A percentile compares a stretch with the other conserved stretches of the same genome.
Evolutionary conservation across 30 jellyfish, hydroid and myxozoan species (phyloP).

Genomic region (Chrysaora quinquecirrha): DNA sequence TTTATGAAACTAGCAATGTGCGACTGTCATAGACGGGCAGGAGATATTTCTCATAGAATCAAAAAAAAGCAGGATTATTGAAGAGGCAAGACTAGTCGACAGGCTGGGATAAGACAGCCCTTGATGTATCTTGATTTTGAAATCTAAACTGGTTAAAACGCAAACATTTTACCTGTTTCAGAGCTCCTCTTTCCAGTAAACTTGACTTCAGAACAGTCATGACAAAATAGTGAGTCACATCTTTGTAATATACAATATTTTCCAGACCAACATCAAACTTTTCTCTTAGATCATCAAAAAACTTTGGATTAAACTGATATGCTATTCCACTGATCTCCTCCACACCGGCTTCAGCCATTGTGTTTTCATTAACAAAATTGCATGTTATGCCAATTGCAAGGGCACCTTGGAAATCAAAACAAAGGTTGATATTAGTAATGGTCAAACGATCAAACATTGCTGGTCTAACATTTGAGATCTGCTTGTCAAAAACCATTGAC

Average conservation of each 20-base stretch:
- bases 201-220: slow-evolving; percentile 95
- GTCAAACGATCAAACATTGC: background rate
- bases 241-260: slow-evolving; percentile 95
- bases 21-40: too few relatives aligned
- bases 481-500: too few relatives aligned
- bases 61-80: background rate
- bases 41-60: too few relatives aligned
- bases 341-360: slow-evolving; percentile 95
- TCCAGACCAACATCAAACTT: slow-evolving; percentile 87
- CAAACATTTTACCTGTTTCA: slow-evolving; percentile 68
- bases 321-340: slow-evolving; percentile 98
- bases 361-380: slow-evolving; percentile 90
- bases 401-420: slow-evolving; percentile 64
- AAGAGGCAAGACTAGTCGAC: background rate
- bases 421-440: background rate
- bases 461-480: too few relatives aligned
- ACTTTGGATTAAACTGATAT: slow-evolving; percentile 87
- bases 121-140: too few relatives aligned
- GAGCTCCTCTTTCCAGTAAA: slow-evolving; percentile 76
- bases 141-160: too few relatives aligned
- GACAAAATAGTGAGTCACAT: slow-evolving; percentile 97
- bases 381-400: slow-evolving; percentile 98
- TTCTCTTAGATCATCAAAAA: slow-evolving; percentile 81
- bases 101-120: background rate
- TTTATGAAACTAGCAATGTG: too few relatives aligned